A percentile compares a stretch with the other conserved stretches of the same genome.
Evolutionary conservation across 2,113 vertebrate species (phyloP).

Genomic region (Oceanodroma tethys): DNA sequence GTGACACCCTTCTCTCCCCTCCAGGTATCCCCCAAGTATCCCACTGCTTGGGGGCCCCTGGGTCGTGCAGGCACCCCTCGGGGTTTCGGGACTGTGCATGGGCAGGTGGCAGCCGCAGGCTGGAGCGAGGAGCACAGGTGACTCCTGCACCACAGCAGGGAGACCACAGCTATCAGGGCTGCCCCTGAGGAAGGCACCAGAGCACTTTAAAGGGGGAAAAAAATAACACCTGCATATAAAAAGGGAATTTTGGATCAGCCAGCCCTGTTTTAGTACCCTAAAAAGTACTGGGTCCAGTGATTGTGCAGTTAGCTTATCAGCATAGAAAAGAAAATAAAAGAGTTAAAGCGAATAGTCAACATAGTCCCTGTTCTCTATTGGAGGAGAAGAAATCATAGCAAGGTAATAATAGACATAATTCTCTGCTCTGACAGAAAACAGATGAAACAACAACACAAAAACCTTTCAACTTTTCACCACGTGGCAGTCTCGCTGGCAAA

Average conservation of each 20-base stretch:
- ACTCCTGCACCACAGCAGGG: neutral
- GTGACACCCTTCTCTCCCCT: neutral
- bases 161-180: neutral
- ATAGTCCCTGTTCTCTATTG: neutral
- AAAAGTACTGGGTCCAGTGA: neutral
- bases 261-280: neutral
- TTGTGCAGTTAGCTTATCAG: neutral
- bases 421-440: neutral
- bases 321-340: neutral
- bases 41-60: neutral
- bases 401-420: neutral
- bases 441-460: neutral
- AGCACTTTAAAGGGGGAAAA: neutral
- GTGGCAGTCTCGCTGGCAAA: neutral
- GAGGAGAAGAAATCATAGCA: neutral
- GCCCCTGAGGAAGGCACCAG: neutral
- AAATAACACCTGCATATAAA: neutral
- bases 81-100: neutral
- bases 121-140: neutral
- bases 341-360: neutral
- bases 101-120: neutral
- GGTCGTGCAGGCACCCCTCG: accelerated
- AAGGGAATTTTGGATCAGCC: neutral
- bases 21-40: neutral
- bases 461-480: neutral